Conservation (phyloP, 2,113 vertebrate genomes). For the Eurystomus gularis region DNA sequence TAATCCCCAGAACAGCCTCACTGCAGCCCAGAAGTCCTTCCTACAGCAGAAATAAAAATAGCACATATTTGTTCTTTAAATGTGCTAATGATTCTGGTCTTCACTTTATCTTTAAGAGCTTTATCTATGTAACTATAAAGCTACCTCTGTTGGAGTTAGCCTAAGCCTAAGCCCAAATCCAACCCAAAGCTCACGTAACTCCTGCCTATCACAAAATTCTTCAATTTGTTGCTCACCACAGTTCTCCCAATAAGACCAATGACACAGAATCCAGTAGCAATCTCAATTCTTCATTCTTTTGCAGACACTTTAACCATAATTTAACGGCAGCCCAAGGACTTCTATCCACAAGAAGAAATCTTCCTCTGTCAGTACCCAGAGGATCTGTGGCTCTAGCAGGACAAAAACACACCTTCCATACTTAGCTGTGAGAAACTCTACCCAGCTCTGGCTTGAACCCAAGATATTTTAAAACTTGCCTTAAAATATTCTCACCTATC, state of each 20-base stretch:
- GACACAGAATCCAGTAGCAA: not conserved
- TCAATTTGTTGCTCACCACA: not conserved
- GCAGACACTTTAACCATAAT: not conserved
- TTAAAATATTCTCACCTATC: not conserved
- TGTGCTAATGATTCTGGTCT: not conserved
- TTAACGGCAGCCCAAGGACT: not conserved
- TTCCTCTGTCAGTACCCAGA: not conserved
- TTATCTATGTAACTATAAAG: not conserved
- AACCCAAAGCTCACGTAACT: not conserved
- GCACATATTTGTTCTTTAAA: not conserved
- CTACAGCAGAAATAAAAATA: not conserved
- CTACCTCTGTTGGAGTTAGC: not conserved
- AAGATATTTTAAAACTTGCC: not conserved
- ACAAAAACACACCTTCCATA: not conserved
- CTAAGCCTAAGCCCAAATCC: not conserved
- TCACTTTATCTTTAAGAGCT: constrained; percentile 13
- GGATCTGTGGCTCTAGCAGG: not conserved
- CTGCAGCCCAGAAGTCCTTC: not conserved
- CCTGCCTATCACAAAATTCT: not conserved
- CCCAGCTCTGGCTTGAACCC: not conserved
- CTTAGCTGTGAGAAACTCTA: not conserved
- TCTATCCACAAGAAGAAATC: not conserved
- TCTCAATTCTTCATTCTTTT: not conserved
- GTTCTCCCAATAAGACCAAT: not conserved
- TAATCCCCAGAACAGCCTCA: not conserved